A percentile compares a stretch with the other conserved stretches of the same genome.
phyloP scores from a whole-genome alignment of 2,888 invertebrate genomes.

The Drosophila picticornis region DNA sequence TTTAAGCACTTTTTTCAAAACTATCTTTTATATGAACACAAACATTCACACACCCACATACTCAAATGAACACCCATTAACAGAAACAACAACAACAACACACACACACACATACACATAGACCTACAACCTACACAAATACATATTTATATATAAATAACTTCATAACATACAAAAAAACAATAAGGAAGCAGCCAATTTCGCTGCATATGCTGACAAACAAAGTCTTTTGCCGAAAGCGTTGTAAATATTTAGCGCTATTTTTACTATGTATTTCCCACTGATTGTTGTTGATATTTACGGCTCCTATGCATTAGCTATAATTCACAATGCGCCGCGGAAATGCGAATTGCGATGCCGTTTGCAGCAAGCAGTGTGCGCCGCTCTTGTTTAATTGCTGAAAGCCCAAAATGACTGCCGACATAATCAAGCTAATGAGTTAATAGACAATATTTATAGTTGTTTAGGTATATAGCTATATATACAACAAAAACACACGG shows the following conservation, averaged over 20 bases:
- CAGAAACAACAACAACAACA: constrained; percentile 1
- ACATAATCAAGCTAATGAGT: constrained; percentile 37
- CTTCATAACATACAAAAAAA: constrained; percentile 44
- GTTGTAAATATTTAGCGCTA: constrained; percentile 73
- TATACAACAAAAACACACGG: not conserved
- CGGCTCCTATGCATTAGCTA: constrained; percentile 34
- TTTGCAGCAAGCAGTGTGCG: constrained; percentile 6
- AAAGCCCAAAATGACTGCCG: constrained; percentile 17
- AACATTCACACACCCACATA: constrained; percentile 28
- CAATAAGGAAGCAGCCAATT: constrained; percentile 69
- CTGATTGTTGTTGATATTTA: constrained; percentile 40
- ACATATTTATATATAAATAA: constrained; percentile 42
- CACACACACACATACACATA: constrained; percentile 27
- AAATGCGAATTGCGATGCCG: constrained; percentile 35
- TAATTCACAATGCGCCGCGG: constrained; percentile 33
- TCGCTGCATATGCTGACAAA: constrained; percentile 53
- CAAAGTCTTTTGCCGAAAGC: constrained; percentile 52
- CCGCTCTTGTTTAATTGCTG: constrained; percentile 14
- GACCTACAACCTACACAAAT: constrained; percentile 10
- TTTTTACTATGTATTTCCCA: constrained; percentile 46
- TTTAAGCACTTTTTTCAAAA: constrained; percentile 77
- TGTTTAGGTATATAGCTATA: not conserved
- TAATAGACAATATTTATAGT: constrained; percentile 30
- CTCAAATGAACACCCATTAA: not conserved
- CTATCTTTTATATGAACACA: constrained; percentile 66